A percentile compares a stretch with the other conserved stretches of the same genome.
phyloP scores from a whole-genome alignment of 1,140 invertebrate genomes.

The Lerema accius region DNA sequence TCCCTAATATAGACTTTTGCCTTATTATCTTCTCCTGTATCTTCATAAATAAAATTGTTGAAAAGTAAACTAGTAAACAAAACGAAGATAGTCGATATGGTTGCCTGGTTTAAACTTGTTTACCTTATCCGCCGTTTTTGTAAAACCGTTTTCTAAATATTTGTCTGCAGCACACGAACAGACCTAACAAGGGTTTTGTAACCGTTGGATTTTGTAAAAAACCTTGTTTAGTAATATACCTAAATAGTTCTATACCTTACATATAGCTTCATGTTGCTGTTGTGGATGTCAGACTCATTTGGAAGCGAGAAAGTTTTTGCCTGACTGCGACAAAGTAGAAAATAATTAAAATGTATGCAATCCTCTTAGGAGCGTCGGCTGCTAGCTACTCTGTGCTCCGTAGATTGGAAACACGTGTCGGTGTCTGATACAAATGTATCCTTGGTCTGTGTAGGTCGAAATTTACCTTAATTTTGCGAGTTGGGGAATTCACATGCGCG shows the following conservation, averaged over 20 bases:
- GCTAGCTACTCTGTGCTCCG: background rate
- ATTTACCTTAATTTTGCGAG: slow-evolving; percentile 6
- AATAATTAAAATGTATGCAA: slow-evolving; percentile 5
- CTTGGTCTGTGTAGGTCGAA: background rate
- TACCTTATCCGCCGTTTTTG: background rate
- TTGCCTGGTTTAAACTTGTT: background rate
- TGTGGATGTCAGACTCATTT: background rate
- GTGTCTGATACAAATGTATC: background rate
- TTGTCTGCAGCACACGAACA: background rate
- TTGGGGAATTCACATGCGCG: slow-evolving; percentile 5
- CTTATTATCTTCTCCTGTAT: no score
- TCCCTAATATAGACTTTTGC: no score
- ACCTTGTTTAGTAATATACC: no score
- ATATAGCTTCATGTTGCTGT: no score
- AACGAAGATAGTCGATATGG: no score
- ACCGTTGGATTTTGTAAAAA: no score
- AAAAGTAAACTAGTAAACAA: no score
- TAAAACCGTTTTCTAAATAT: background rate
- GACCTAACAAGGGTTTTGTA: background rate
- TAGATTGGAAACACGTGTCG: slow-evolving; percentile 21
- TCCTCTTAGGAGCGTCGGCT: background rate
- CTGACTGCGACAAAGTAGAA: background rate
- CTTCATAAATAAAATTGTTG: no score
- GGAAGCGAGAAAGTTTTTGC: background rate
- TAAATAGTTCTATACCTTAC: no score